phyloP scores from a whole-genome alignment of 2,888 invertebrate genomes.

The Dryobotodes eremita region DNA sequence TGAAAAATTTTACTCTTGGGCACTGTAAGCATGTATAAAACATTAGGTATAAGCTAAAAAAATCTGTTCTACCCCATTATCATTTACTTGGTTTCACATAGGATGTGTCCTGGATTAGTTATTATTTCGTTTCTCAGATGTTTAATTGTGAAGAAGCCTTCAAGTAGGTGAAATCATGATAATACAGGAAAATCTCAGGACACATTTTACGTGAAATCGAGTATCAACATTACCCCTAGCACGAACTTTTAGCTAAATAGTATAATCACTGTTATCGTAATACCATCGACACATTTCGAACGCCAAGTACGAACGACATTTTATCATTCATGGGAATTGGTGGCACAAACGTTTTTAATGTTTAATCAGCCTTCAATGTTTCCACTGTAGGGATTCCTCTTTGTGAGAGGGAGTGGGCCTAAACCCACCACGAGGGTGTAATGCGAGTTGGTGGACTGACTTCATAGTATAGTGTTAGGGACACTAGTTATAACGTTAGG shows the following conservation, averaged over 20 bases:
- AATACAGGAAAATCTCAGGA: not conserved
- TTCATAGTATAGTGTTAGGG: not conserved
- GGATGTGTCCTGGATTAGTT: not conserved
- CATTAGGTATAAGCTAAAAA: constrained; percentile 10
- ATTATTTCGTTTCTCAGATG: not conserved
- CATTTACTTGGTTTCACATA: constrained; percentile 37
- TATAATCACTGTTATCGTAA: not conserved
- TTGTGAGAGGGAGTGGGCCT: not conserved
- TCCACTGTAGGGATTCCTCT: not conserved
- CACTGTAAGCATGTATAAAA: constrained; percentile 43
- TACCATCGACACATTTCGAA: not conserved
- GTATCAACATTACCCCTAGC: constrained; percentile 38
- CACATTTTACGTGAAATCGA: constrained; percentile 23
- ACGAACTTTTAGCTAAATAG: constrained; percentile 34
- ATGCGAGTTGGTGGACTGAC: not conserved
- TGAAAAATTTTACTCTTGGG: not conserved
- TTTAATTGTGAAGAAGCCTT: no score
- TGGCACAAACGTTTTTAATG: no score
- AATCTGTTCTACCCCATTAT: constrained; percentile 25
- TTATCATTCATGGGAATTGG: not conserved
- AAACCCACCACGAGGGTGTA: not conserved
- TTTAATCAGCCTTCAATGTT: no score
- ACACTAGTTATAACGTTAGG: constrained; percentile 15
- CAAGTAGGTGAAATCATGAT: not conserved
- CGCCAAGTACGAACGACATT: not conserved